Base-by-base conservation (phyloP, 1,140 invertebrate genomes). In the Drosophila sp. region DNA sequence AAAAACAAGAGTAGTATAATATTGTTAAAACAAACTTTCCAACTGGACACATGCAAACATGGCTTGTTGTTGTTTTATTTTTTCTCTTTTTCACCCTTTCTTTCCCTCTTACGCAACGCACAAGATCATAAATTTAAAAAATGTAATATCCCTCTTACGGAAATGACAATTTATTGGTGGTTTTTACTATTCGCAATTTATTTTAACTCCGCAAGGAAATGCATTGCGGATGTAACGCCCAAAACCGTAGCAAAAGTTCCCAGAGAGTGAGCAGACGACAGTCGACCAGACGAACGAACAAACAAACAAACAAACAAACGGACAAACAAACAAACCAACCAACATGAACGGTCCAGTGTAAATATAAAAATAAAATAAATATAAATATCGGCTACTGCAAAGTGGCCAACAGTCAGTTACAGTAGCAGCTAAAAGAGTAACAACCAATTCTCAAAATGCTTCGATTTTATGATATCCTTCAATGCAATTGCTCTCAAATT, bases 141-240 rank as follows among this genome's bases (percentile, higher is more conserved):
- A 90, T 90, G 85, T 85, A 89, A 90, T 90, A 90, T 85, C 85
- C 85, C 85, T 90, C 81, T 90, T 90, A 90, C 87, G 87, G 87
- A 90, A 90, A 90, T 90, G 86, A 90, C 87, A 90, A 90, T 90
- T 90, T 90, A 90, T 90, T 90, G 87, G 87, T 90, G 87, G 87
- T 90, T 90, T 90, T 90, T 90, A 90, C 87, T 90, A 90, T 90
- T 90, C 83, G 82, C 87, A 90, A 90, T 90, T 90, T 90, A 90
- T 90, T 90, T 90, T 90, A 90, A 90, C 84, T 90, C 87, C 87
- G 71, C 87, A 90, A 90, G 87, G 87, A 90, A 90, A 90, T 90
- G 82, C 86, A 90, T 83, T 86, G 86, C 86, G 86, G 86, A 90
- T 90, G 86, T 80, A 80, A 90, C 86, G 70, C 63, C 11, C 74